Evolutionary conservation across 2,113 vertebrate genomes (phyloP), one percentile per base, ranked within the genome.

Genomic region (Sylvilagus bachmani): DNA sequence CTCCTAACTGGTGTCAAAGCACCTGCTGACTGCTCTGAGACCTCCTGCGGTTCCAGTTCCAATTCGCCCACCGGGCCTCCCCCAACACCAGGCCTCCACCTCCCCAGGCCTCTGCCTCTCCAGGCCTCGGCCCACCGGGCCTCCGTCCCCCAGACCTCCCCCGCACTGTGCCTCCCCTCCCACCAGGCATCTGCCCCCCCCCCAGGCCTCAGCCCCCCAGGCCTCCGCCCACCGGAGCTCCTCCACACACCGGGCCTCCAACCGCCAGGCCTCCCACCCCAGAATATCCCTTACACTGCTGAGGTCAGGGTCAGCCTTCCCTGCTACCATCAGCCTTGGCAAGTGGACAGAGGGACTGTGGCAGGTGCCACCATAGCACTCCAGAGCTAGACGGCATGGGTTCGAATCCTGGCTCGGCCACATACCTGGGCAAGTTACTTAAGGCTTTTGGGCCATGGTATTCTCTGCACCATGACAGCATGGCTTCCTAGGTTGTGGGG

Each of bases 301-400:
- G 1, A 16, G 7, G 24, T 44, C 49, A 44, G 11, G 49, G 6
- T 13, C 2, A 71, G 75, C 84, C 61, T 85, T n/a, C 16, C 33
- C 79, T 44, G 71, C 33, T 24, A 17, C n/a, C 44, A 0, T 58
- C 53, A 10, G 70, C 58, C 67, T 10, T 36, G n/a, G 21, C 17
- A 2, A 19, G 61, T 7, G 12, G 44, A 2, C 7, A 0, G 27
- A 33, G 27, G 12, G 21, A 11, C n/a, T 10, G 3, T 44, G 27
- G n/a, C n/a, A 77, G 25, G 51, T 61, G 27, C 49, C 79, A 6
- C 0, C 19, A 3, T 8, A 31, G 33, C 49, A 27, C 36, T n/a
- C 2, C 17, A 62, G 27, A 55, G 22, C 19, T 36, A 31, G 49
- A 16, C 2, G 19, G 4, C 58, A 53, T 64, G 31, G 38, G 29